phyloP scores from a whole-genome alignment of 2,797 vertebrate genomes.

The Knipowitschia caucasica region DNA sequence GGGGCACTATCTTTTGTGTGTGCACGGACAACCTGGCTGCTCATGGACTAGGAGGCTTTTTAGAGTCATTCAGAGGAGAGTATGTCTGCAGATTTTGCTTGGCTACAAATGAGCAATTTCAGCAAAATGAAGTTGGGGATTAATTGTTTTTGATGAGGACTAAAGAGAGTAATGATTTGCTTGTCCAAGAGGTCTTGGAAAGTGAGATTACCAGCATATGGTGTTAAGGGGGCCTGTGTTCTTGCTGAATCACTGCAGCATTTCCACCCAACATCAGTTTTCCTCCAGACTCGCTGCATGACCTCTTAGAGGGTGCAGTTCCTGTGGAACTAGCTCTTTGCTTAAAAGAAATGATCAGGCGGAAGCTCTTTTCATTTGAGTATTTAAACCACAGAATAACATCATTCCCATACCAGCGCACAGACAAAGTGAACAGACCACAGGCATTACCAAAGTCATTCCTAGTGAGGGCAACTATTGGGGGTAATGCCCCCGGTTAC shows the following conservation, averaged over 20 bases:
- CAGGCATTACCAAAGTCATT: constrained; percentile 28
- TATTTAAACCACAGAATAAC: constrained; percentile 24
- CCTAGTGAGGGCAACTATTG: constrained; percentile 22
- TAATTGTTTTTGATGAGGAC: constrained; percentile 17
- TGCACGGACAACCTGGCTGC: constrained; percentile 35
- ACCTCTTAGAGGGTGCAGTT: constrained; percentile 19
- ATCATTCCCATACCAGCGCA: constrained; percentile 32
- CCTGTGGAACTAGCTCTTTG: constrained; percentile 24
- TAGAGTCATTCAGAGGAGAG: constrained; percentile 27
- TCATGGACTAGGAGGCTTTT: constrained; percentile 30
- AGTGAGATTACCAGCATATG: constrained; percentile 7
- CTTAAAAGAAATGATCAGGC: constrained; percentile 22
- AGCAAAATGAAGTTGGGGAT: constrained; percentile 13
- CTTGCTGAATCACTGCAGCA: constrained; percentile 14
- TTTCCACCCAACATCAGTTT: constrained; percentile 30
- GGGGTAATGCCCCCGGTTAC: constrained; percentile 21
- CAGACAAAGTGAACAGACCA: constrained; percentile 28
- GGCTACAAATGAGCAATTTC: constrained; percentile 25
- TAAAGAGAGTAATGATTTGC: constrained; percentile 21
- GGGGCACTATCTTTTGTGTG: constrained; percentile 14
- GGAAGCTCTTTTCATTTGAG: constrained; percentile 19
- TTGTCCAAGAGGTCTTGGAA: constrained; percentile 17
- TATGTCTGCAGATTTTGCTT: constrained; percentile 40
- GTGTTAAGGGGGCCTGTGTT: constrained; percentile 28
- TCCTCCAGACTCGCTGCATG: constrained; percentile 23